phyloP scores from a whole-genome alignment of 1,140 invertebrate genomes.

The Zelostemma sp. region DNA sequence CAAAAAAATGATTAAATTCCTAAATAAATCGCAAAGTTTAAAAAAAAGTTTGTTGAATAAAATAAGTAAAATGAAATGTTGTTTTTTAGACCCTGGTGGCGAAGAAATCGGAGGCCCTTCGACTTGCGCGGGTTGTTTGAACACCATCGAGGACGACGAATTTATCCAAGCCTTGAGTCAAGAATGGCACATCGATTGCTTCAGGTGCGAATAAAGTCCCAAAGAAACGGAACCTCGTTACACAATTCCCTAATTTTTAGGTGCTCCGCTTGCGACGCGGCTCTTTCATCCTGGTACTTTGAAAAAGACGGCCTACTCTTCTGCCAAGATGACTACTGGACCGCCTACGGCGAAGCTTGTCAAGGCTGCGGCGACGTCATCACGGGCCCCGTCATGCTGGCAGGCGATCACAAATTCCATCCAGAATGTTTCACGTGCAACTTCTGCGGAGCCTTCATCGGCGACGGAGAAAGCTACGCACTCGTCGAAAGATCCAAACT shows the following conservation, averaged over 20 bases:
- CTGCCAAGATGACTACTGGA: conserved; percentile 91
- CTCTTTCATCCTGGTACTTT: conserved; percentile 92
- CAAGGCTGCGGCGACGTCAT: conserved; percentile 90
- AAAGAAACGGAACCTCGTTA: no score
- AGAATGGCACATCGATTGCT: conserved; percentile 91
- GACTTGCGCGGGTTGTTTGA: conserved; percentile 81
- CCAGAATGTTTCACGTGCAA: conserved; percentile 94
- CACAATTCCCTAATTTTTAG: no score
- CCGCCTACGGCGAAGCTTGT: conserved; percentile 88
- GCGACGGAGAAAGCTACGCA: conserved; percentile 92
- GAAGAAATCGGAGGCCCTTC: conserved; percentile 57
- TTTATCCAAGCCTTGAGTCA: conserved; percentile 84
- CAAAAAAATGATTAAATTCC: neutral
- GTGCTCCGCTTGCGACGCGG: conserved; percentile 87
- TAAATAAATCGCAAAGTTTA: neutral
- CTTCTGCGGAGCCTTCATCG: conserved; percentile 86
- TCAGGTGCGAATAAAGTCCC: conserved; percentile 72
- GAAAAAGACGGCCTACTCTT: conserved; percentile 91
- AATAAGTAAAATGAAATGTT: conserved; percentile 7
- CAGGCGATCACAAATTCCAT: conserved; percentile 94
- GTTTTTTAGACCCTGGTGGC: conserved; percentile 63
- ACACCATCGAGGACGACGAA: conserved; percentile 79
- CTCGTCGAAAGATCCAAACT: conserved; percentile 89
- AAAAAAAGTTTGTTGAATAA: conserved; percentile 5
- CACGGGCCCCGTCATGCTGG: conserved; percentile 94